phyloP scores from a whole-genome alignment of 2,113 vertebrate genomes.

The Rhipidura dahli region DNA sequence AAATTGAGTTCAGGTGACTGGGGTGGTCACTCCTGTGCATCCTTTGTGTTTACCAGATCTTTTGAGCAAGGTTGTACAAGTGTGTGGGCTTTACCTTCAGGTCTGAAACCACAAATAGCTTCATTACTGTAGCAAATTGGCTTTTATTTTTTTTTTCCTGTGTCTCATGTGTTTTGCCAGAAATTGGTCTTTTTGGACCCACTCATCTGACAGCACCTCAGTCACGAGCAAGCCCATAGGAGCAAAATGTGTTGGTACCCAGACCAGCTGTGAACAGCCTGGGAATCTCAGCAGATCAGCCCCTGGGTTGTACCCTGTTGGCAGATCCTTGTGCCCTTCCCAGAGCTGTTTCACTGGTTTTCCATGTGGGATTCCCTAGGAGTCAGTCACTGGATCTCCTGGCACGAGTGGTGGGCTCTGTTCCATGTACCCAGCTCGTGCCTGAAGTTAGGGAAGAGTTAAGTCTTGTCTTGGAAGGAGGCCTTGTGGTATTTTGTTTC shows the following conservation, averaged over 20 bases:
- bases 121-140: not conserved
- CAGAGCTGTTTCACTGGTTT: not conserved
- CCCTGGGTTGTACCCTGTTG: not conserved
- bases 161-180: not conserved
- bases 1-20: not conserved
- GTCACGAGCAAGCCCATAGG: fast-evolving
- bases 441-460: not conserved
- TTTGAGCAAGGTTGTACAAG: not conserved
- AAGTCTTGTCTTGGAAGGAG: not conserved
- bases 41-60: not conserved
- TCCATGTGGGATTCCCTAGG: fast-evolving
- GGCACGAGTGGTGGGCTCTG: not conserved
- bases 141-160: not conserved
- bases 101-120: not conserved
- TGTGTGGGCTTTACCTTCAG: not conserved
- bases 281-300: not conserved
- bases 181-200: not conserved
- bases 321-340: not conserved
- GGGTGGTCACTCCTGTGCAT: not conserved
- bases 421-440: fast-evolving
- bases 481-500: not conserved
- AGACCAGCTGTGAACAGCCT: not conserved
- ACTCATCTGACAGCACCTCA: not conserved
- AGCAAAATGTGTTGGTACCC: not conserved
- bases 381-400: not conserved